These are phyloP conservation scores for Scaptomyza graminum DNA, from an alignment of 1,140 invertebrate genomes.

Conservation along the genomic window DNA sequence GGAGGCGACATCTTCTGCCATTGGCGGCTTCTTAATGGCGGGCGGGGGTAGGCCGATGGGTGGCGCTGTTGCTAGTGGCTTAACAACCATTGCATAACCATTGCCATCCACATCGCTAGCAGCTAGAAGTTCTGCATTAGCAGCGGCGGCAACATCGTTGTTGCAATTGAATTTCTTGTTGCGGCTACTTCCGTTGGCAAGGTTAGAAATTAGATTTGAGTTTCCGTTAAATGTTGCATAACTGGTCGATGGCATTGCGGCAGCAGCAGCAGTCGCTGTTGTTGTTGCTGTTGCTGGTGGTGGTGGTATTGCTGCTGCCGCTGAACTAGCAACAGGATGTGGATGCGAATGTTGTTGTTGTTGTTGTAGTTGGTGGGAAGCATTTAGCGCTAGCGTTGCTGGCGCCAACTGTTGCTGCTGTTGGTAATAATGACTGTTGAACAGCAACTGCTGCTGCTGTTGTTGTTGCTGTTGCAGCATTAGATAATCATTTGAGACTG, in stretches of 20 bases:
- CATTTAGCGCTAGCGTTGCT: slow-evolving; percentile 43
- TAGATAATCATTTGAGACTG: slow-evolving; percentile 65
- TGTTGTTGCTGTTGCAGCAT: slow-evolving; percentile 57
- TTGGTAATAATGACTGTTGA: slow-evolving; percentile 69
- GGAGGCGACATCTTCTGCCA: slow-evolving; percentile 66
- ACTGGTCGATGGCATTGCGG: slow-evolving; percentile 54
- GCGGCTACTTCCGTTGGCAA: slow-evolving; percentile 74
- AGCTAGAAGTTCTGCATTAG: slow-evolving; percentile 16
- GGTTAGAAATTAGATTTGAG: slow-evolving; percentile 82
- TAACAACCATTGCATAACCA: slow-evolving; percentile 47
- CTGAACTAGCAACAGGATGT: slow-evolving; percentile 59
- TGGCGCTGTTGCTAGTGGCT: slow-evolving; percentile 47
- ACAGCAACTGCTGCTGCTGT: slow-evolving; percentile 58
- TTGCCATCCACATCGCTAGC: slow-evolving; percentile 35
- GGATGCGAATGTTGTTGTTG: slow-evolving; percentile 53
- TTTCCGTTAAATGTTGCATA: slow-evolving; percentile 83
- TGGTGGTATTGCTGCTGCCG: slow-evolving; percentile 14
- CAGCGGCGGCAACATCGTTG: slow-evolving; percentile 12
- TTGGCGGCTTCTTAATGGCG: slow-evolving; percentile 54
- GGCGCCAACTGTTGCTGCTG: slow-evolving; percentile 66
- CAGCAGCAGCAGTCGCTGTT: slow-evolving; percentile 14
- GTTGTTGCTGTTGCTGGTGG: slow-evolving; percentile 18
- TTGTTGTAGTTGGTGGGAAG: slow-evolving; percentile 69
- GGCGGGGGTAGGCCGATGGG: slow-evolving; percentile 56
- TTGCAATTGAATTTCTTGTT: slow-evolving; percentile 70